Percentiles rank a stretch among this genome's conserved stretches.
These are phyloP conservation scores for Anser brachyrhynchus DNA, from an alignment of 2,113 vertebrate species.

Conservation along the genomic window DNA sequence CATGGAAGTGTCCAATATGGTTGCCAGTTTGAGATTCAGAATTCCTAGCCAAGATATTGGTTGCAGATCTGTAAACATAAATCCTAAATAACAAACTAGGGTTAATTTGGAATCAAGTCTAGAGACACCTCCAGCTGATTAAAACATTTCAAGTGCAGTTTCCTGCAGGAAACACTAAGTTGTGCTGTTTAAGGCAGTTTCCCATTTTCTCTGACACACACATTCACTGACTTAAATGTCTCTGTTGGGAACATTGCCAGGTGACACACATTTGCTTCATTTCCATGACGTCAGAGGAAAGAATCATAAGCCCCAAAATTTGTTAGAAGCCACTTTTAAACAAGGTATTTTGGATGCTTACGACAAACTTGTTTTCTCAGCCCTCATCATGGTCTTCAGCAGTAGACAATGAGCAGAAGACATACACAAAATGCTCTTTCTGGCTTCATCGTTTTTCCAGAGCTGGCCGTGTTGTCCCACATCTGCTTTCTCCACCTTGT, in stretches of 20 bases:
- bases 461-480: rapidly evolving
- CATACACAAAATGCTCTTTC: neutral
- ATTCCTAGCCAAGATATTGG: neutral
- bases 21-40: neutral
- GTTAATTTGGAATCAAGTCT: neutral
- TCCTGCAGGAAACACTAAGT: neutral
- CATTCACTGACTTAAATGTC: neutral
- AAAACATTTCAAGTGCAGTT: neutral
- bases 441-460: neutral
- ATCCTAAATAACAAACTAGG: neutral
- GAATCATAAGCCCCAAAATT: neutral
- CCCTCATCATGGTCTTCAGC: neutral
- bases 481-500: neutral
- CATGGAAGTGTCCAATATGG: neutral
- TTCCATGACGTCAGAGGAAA: neutral
- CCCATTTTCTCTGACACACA: rapidly evolving
- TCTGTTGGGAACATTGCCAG: neutral
- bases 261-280: neutral
- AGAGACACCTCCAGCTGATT: neutral
- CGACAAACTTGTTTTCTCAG: neutral
- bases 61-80: neutral
- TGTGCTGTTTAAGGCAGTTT: neutral
- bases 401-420: neutral
- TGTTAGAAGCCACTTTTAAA: neutral
- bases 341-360: neutral